Percentiles rank a stretch among this genome's conserved stretches.
Evolutionary conservation across 2,113 vertebrate species (phyloP).

Genomic region (Sinocyclocheilus rhinocerous): DNA sequence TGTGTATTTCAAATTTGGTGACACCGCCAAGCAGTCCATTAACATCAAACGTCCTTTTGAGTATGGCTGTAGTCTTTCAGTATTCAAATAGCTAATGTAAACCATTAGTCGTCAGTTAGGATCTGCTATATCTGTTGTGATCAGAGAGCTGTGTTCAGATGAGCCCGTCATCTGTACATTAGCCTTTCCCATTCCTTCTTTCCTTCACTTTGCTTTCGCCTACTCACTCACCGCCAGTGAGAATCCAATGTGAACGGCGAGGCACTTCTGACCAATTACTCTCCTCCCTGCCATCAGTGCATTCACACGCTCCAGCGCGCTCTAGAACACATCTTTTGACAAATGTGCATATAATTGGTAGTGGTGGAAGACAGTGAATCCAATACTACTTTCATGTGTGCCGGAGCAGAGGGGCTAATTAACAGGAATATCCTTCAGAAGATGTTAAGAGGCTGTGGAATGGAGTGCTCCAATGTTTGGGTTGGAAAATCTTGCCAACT

Average conservation of each 20-base stretch:
- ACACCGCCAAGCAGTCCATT: neutral
- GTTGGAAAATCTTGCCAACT: slow-evolving; percentile 47
- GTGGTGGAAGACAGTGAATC: slow-evolving; percentile 55
- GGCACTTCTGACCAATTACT: slow-evolving; percentile 55
- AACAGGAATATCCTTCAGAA: slow-evolving; percentile 63
- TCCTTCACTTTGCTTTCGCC: slow-evolving; percentile 26
- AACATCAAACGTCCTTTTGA: neutral
- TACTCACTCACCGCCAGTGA: slow-evolving; percentile 36
- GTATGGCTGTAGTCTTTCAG: neutral
- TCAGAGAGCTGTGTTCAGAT: slow-evolving; percentile 37
- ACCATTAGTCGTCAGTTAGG: slow-evolving; percentile 36
- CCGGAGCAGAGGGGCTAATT: slow-evolving; percentile 60
- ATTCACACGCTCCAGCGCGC: slow-evolving; percentile 57
- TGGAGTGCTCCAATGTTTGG: slow-evolving; percentile 20
- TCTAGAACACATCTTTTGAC: slow-evolving; percentile 51
- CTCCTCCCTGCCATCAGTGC: slow-evolving; percentile 54
- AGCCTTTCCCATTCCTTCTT: slow-evolving; percentile 34
- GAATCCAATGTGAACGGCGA: slow-evolving; percentile 18
- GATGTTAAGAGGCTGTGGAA: slow-evolving; percentile 17
- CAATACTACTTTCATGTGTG: slow-evolving; percentile 37
- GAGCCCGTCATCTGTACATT: slow-evolving; percentile 44
- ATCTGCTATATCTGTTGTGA: slow-evolving; percentile 46
- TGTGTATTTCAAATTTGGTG: neutral
- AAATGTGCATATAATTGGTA: slow-evolving; percentile 62
- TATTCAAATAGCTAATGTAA: slow-evolving; percentile 13